A percentile compares a stretch with the other conserved stretches of the same genome.
Evolutionary conservation across 2,113 vertebrate species (phyloP).

Genomic region (Perccottus glenii): DNA sequence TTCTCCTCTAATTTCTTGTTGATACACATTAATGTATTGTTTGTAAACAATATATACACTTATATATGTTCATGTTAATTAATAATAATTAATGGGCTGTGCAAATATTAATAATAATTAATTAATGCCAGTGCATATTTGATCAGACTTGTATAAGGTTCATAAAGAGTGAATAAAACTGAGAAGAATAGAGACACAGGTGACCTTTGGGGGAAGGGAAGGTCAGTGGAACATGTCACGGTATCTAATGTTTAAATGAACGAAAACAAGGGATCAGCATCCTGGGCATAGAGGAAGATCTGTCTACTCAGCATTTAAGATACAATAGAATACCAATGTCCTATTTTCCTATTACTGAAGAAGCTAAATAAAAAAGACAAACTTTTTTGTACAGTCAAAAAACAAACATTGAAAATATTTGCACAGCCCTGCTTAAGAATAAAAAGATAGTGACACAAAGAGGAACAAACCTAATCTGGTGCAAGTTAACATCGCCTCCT

Average conservation of each 20-base stretch:
- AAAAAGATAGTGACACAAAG: no score
- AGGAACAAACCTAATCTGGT: not conserved
- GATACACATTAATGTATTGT: not conserved
- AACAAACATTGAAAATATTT: no score
- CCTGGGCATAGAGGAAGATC: conserved; percentile 40
- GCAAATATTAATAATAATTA: no score
- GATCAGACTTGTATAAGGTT: conserved; percentile 1
- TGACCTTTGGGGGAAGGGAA: conserved; percentile 55
- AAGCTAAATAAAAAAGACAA: no score
- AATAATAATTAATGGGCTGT: no score
- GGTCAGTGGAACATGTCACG: conserved; percentile 37
- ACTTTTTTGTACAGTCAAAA: no score
- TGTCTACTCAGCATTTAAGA: conserved; percentile 29
- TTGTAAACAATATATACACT: not conserved
- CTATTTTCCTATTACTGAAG: not conserved
- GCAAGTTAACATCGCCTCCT: conserved; percentile 41
- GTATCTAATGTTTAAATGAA: conserved; percentile 46
- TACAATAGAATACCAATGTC: conserved; percentile 27
- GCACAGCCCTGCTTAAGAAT: no score
- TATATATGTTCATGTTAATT: not conserved
- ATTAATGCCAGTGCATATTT: not conserved
- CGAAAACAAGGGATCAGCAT: conserved; percentile 56
- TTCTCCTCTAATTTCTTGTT: not conserved
- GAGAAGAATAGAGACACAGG: conserved; percentile 38
- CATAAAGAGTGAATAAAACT: conserved; percentile 15